Percentiles rank a stretch among this genome's conserved stretches.
Evolutionary conservation across 2,113 vertebrate genomes (phyloP).

Genomic region (Connochaetes taurinus): DNA sequence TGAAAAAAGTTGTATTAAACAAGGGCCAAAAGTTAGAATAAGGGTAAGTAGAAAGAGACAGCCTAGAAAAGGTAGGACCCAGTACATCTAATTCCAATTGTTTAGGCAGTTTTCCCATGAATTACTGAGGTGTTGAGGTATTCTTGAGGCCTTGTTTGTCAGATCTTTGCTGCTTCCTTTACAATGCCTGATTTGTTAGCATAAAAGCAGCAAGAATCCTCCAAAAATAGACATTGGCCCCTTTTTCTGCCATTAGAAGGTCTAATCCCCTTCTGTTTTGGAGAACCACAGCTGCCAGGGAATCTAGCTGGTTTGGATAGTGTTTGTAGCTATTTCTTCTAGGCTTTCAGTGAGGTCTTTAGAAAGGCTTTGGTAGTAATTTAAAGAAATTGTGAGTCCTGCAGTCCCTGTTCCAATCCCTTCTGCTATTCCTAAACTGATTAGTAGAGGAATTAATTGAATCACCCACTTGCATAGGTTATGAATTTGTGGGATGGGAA

Average conservation of each 20-base stretch:
- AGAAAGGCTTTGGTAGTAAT: not conserved
- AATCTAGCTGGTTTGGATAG: not conserved
- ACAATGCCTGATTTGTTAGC: not conserved
- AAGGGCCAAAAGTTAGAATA: not conserved
- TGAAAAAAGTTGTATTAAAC: not conserved
- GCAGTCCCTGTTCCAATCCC: not conserved
- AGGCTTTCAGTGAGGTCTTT: not conserved
- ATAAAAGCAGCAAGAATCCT: not conserved
- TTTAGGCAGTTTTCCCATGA: not conserved
- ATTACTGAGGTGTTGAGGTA: not conserved
- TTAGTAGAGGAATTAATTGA: not conserved
- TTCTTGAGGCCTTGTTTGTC: not conserved
- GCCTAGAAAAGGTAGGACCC: not conserved
- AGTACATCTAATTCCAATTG: not conserved
- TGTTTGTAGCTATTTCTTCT: not conserved
- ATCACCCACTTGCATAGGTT: not conserved
- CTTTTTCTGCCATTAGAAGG: not conserved
- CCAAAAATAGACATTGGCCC: not conserved
- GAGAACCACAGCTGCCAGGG: rapidly evolving
- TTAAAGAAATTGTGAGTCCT: not conserved
- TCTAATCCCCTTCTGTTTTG: not conserved
- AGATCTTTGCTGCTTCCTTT: not conserved
- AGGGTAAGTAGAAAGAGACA: not conserved
- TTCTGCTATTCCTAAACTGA: not conserved
- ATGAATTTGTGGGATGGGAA: not conserved